phyloP scores from a whole-genome alignment of 2,888 invertebrate species.

The Tryphoninae sp. region DNA sequence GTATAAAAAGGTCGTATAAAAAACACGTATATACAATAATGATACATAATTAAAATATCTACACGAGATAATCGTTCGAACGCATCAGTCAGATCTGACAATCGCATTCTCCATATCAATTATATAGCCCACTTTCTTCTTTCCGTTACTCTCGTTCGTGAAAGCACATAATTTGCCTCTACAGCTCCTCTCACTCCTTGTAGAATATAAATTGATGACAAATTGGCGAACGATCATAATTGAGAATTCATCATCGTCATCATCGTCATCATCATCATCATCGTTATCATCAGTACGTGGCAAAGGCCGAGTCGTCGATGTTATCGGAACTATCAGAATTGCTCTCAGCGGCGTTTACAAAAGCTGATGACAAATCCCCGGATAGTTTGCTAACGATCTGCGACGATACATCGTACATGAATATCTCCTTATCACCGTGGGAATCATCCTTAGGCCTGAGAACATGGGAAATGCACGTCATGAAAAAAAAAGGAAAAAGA shows the following conservation, averaged over 20 bases:
- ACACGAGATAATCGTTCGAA: slow-evolving; percentile 68
- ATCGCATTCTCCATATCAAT: slow-evolving; percentile 62
- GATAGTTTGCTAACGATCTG: slow-evolving; percentile 89
- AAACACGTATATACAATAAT: slow-evolving; percentile 77
- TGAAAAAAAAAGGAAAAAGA: not conserved
- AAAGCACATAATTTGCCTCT: slow-evolving; percentile 6
- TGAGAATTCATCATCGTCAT: not conserved
- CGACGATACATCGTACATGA: slow-evolving; percentile 91
- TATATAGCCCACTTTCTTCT: slow-evolving; percentile 58
- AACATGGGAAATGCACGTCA: slow-evolving; percentile 59
- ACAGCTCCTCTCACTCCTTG: slow-evolving; percentile 30
- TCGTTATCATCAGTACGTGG: slow-evolving; percentile 39
- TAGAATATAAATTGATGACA: slow-evolving; percentile 33
- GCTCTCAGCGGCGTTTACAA: slow-evolving; percentile 93
- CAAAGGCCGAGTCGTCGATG: slow-evolving; percentile 69
- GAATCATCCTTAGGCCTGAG: slow-evolving; percentile 81
- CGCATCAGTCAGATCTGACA: slow-evolving; percentile 51
- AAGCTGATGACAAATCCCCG: slow-evolving; percentile 92
- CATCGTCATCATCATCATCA: slow-evolving; percentile 9
- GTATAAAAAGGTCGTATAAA: slow-evolving; percentile 74
- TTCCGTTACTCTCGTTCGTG: slow-evolving; percentile 46
- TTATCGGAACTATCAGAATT: slow-evolving; percentile 83
- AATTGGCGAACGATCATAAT: slow-evolving; percentile 6
- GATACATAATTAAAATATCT: slow-evolving; percentile 77
- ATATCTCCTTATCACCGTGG: slow-evolving; percentile 88